phyloP scores from a whole-genome alignment of 1,140 invertebrate species.

The Eupeodes corollae region DNA sequence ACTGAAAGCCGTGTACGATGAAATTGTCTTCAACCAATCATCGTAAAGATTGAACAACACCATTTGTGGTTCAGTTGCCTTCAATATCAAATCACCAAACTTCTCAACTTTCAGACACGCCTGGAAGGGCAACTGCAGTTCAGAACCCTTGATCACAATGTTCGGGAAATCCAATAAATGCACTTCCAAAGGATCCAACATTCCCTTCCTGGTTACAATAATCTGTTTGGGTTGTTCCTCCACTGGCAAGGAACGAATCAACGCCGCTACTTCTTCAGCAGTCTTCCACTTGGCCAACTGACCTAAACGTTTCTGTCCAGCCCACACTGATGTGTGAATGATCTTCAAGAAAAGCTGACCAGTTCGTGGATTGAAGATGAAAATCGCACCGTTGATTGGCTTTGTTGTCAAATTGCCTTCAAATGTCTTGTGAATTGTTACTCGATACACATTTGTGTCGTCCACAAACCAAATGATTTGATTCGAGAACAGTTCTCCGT shows the following conservation, averaged over 20 bases:
- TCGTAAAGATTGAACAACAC: conserved; percentile 99
- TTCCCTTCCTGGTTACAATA: conserved; percentile 97
- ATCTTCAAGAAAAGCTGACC: conserved; percentile 99
- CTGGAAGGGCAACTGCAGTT: conserved; percentile 97
- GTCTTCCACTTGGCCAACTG: conserved; percentile 99
- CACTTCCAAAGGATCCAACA: conserved; percentile 98
- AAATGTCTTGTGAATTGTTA: conserved; percentile 99
- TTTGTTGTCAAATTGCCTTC: conserved; percentile 99
- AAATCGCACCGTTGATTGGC: conserved; percentile 99
- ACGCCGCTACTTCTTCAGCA: conserved; percentile 97
- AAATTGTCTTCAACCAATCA: conserved; percentile 97
- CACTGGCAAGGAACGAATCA: conserved; percentile 96
- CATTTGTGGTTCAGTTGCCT: conserved; percentile 99
- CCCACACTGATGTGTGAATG: conserved; percentile 99
- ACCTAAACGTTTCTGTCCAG: conserved; percentile 88
- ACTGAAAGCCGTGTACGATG: conserved; percentile 94
- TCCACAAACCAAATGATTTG: conserved; percentile 99
- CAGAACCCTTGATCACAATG: conserved; percentile 99
- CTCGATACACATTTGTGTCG: conserved; percentile 97
- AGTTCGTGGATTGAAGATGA: conserved; percentile 98
- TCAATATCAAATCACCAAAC: conserved; percentile 97
- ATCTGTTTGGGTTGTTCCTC: conserved; percentile 99
- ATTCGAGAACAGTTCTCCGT: conserved; percentile 98
- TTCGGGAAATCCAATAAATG: conserved; percentile 99
- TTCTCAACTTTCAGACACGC: conserved; percentile 95